Conservation (phyloP, 2,797 vertebrate genomes). For the Pangasius mekongensis region DNA sequence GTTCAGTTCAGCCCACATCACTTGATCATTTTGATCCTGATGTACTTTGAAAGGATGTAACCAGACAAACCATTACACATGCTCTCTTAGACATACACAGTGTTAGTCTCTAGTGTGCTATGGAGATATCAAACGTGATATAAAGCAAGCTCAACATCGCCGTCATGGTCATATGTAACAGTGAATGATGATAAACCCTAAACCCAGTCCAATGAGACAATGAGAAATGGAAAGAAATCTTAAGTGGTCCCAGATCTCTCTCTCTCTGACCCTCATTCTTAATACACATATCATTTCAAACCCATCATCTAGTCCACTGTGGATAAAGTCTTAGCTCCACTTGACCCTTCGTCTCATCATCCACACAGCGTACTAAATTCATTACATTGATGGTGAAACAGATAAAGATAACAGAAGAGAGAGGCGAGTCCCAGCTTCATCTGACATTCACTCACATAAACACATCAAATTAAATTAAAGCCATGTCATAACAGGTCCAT, state of each 20-base stretch:
- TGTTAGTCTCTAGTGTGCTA: constrained; percentile 23
- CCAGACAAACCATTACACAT: constrained; percentile 25
- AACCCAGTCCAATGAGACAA: constrained; percentile 41
- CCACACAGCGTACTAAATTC: neutral
- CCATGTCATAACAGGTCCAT: constrained; percentile 31
- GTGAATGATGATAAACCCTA: constrained; percentile 57
- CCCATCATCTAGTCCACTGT: neutral
- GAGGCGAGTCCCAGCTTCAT: neutral
- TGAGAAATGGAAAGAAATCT: constrained; percentile 14
- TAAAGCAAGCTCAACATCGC: constrained; percentile 71
- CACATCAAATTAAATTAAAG: constrained; percentile 42
- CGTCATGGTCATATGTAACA: constrained; percentile 58
- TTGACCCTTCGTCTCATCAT: neutral
- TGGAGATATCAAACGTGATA: constrained; percentile 68
- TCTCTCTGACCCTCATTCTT: neutral
- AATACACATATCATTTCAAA: neutral
- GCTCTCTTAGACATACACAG: neutral
- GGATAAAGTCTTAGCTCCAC: neutral
- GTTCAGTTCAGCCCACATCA: constrained; percentile 16
- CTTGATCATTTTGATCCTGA: constrained; percentile 35
- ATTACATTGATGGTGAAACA: neutral
- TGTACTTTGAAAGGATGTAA: constrained; percentile 39
- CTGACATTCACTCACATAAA: constrained; percentile 49
- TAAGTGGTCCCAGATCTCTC: neutral
- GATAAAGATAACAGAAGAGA: constrained; percentile 2